A percentile compares a stretch with the other conserved stretches of the same genome.
Conservation (phyloP, 2,888 invertebrate genomes). For the Caenorhabditis zanzibari region DNA sequence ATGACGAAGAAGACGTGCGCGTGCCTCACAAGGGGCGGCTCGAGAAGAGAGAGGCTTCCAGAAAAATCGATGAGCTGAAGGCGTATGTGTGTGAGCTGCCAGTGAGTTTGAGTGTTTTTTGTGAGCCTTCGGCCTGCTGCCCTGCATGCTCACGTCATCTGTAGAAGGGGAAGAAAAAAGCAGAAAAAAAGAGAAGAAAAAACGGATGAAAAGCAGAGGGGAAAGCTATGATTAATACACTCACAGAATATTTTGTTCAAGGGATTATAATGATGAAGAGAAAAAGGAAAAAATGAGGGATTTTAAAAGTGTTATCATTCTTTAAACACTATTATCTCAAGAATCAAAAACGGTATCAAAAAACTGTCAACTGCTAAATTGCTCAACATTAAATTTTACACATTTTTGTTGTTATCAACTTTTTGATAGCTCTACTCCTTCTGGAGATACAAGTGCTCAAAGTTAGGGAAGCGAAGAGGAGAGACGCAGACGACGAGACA, state of each 20-base stretch:
- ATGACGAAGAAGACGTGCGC: slow-evolving; percentile 1
- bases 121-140: background rate
- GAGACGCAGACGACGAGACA: no score
- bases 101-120: background rate
- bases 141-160: slow-evolving; percentile 33
- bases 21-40: no score
- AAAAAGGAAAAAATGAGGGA: no score
- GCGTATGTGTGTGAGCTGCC: slow-evolving; percentile 7
- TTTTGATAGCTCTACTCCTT: no score
- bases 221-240: slow-evolving; percentile 42
- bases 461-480: no score
- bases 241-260: background rate
- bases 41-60: background rate
- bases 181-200: background rate
- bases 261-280: slow-evolving; percentile 8
- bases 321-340: no score
- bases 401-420: no score
- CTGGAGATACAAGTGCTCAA: no score
- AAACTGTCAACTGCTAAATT: no score
- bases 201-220: slow-evolving; percentile 23
- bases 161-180: background rate
- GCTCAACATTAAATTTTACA: no score
- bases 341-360: no score
- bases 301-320: no score
- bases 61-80: slow-evolving; percentile 30